Evolutionary conservation across 2,113 vertebrate species (phyloP).

Genomic region (Mohoua ochrocephala): DNA sequence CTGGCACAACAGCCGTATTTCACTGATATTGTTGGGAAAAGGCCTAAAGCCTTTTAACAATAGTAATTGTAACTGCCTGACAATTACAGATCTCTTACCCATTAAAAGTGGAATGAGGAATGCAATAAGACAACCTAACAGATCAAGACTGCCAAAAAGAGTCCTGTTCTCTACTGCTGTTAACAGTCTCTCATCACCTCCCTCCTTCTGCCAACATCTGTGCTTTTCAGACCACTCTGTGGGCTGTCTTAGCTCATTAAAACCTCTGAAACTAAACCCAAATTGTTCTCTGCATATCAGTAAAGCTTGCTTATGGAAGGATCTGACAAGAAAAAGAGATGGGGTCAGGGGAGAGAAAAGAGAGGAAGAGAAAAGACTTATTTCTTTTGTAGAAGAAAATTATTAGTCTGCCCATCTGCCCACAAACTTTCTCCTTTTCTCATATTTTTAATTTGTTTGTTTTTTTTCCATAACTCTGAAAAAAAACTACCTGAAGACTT

Average conservation of each 20-base stretch:
- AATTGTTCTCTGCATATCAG: background rate
- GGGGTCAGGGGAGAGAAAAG: background rate
- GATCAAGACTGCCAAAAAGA: background rate
- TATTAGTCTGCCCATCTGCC: background rate
- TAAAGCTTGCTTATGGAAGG: background rate
- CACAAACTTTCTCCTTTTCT: background rate
- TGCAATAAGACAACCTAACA: background rate
- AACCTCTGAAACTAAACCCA: background rate
- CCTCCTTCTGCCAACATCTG: background rate
- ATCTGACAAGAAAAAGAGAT: background rate
- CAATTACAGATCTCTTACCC: background rate
- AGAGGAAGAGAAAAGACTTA: background rate
- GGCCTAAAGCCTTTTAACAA: background rate
- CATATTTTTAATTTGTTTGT: background rate
- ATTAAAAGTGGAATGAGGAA: background rate
- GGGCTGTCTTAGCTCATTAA: background rate
- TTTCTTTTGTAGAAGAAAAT: background rate
- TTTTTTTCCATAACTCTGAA: background rate
- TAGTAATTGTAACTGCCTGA: background rate
- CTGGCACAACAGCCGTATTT: background rate
- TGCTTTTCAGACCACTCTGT: background rate
- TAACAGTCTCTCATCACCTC: background rate
- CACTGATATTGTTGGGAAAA: background rate
- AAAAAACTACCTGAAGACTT: background rate
- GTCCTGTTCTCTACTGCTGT: background rate